Evolutionary conservation across 2,797 vertebrate species (phyloP).

Genomic region (Sebastes aleutianus): DNA sequence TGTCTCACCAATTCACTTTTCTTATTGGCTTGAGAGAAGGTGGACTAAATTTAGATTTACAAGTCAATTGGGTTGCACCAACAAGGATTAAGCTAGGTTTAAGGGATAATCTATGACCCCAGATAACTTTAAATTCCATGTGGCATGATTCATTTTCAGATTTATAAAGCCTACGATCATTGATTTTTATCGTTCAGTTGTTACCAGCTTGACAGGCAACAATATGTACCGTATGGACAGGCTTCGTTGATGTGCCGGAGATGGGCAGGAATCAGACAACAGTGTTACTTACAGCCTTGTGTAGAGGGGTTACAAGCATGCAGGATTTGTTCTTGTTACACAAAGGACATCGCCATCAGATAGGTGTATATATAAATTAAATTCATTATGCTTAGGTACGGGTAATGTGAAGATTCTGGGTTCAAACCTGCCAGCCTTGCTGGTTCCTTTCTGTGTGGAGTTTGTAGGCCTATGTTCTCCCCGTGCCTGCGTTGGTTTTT

Average conservation of each 20-base stretch:
- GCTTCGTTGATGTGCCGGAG: not conserved
- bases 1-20: not conserved
- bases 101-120: not conserved
- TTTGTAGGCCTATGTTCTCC: no score
- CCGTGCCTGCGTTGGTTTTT: no score
- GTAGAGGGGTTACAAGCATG: not conserved
- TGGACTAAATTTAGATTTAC: not conserved
- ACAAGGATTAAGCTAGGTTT: not conserved
- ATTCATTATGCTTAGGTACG: no score
- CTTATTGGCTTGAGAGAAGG: not conserved
- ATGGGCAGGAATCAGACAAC: no score
- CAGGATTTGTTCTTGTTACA: not conserved
- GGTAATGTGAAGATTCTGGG: no score
- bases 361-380: not conserved
- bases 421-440: no score
- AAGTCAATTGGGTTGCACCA: not conserved
- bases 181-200: no score
- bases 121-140: not conserved
- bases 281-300: no score
- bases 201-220: not conserved
- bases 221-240: not conserved
- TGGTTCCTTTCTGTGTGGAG: no score
- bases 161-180: not conserved
- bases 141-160: not conserved
- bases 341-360: not conserved